Evolutionary conservation across 2,797 vertebrate species (phyloP), one percentile per base, ranked within the genome.

Genomic region (Lacerta viridis): DNA sequence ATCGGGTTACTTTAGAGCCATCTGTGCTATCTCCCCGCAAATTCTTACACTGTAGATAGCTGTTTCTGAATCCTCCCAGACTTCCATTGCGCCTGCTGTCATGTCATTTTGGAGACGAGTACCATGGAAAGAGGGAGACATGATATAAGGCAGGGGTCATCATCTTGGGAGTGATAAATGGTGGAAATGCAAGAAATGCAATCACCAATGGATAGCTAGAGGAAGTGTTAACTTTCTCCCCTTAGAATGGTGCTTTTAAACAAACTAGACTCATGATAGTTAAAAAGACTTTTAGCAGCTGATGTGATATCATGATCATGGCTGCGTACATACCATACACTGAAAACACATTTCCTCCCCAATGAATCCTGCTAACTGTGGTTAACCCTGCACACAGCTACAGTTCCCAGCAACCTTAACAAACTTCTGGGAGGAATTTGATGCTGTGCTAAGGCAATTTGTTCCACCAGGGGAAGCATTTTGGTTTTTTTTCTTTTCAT

Each of bases 1-100:
- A 81, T 75, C 25, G 81, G 77, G 85, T 81, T 85, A 55, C 46
- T 76, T 86, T 77, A 80, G 72, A 81, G 84, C 33, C 79, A 86
- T 89, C 78, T 86, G 84, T 55, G 11, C 66, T 95, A 75, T 95
- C 92, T 93, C 87, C 86, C 36, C 82, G 85, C 68, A 20, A 17
- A 85, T 85, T 91, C 69, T 77, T 23, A 86, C 59, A 1, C 41
- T 87, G 55, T 86, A 50, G 90, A 91, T 93, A 87, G 59, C 84
- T 85, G 86, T 87, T 88, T 75, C 1, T 84, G 85, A 90, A 61
- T 91, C 75, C 41, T 91, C 79, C 91, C 69, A 90, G 36, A n/a
- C 88, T 93, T 92, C 59, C 86, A 69, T 2, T 39, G 69, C 79
- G 76, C 89, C 91, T 94, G 9, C 36, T 89, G 33, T 87, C 71